Base-by-base conservation (phyloP, 1,140 invertebrate species). In the Nymphalis io region DNA sequence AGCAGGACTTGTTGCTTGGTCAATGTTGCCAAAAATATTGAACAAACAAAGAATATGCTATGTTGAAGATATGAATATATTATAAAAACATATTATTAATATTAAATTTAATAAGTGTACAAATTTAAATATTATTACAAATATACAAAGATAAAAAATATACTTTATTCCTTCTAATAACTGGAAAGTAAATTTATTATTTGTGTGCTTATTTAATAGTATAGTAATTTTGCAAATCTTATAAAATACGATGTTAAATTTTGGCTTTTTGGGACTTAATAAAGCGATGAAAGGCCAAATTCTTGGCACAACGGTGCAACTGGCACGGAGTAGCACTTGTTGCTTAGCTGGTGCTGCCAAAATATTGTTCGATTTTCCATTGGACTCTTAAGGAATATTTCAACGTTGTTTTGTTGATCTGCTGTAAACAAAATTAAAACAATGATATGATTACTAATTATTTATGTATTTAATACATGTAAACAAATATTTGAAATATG, bases 1-100 rank as follows among this genome's bases (percentile, higher is more conserved):
- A 60, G 15, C 21, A 58, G 44, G 33, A 80, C 78, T 76, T 80
- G 78, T 80, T 80, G 76, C 73, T 69, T 59, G 20, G 53, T 51
- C 40, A 53, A 40, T 72, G 65, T 39, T 78, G 76, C 74, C 74
- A 78, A 55, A 53, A 39, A 38, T 55, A 58, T 33, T 18, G 33
- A 10, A 55, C 12, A 63, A 20, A 63, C 39, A 15, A 48, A 48
- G 2, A 18, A 38, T 8, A 8, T 33, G 6, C 27, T 1, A 33
- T 8, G 6, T 33, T n/a, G n/a, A n/a, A n/a, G n/a, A n/a, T n/a
- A n/a, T n/a, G n/a, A n/a, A n/a, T n/a, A n/a, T n/a, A n/a, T n/a
- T n/a, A n/a, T n/a, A n/a, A n/a, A n/a, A n/a, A n/a, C n/a, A n/a
- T n/a, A n/a, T n/a, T n/a, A n/a, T n/a, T n/a, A n/a, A n/a, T n/a